Conservation (phyloP, 2,888 invertebrate genomes). For the Neoscelio sp. region DNA sequence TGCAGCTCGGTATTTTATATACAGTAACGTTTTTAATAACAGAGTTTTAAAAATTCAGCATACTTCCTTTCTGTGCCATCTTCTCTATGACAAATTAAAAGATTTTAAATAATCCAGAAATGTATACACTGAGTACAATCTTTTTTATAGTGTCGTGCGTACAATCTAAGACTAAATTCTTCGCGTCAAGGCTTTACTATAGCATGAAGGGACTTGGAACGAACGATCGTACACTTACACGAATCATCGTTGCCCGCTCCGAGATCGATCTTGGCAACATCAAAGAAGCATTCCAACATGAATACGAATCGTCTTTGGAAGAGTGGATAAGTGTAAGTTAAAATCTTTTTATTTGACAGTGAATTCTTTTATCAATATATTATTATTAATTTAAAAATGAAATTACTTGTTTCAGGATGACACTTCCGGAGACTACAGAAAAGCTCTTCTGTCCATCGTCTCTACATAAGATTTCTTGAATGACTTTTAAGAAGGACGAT, state of each 20-base stretch:
- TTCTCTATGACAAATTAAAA: neutral
- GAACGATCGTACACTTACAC: slow-evolving; percentile 93
- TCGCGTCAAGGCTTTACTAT: slow-evolving; percentile 93
- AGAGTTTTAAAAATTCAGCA: neutral
- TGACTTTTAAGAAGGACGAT: no score
- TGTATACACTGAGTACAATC: no score
- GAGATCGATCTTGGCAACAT: slow-evolving; percentile 95
- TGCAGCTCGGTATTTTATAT: no score
- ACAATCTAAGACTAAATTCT: slow-evolving; percentile 91
- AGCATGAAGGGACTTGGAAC: slow-evolving; percentile 96
- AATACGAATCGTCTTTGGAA: slow-evolving; percentile 91
- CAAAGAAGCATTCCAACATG: slow-evolving; percentile 89
- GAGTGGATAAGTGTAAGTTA: slow-evolving; percentile 91
- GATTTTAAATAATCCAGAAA: no score
- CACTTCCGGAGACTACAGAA: slow-evolving; percentile 94
- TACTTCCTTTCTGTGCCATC: neutral
- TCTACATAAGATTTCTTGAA: no score
- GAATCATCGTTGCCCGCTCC: slow-evolving; percentile 92
- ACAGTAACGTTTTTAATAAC: neutral
- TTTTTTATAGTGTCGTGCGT: slow-evolving; percentile 87
- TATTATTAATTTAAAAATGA: neutral
- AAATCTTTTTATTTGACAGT: slow-evolving; percentile 85
- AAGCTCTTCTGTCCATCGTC: no score
- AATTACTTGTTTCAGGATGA: slow-evolving; percentile 89
- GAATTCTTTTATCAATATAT: slow-evolving; percentile 3